Base-by-base conservation (phyloP, 2,797 vertebrate genomes). In the Pseudomugil tenellus region DNA sequence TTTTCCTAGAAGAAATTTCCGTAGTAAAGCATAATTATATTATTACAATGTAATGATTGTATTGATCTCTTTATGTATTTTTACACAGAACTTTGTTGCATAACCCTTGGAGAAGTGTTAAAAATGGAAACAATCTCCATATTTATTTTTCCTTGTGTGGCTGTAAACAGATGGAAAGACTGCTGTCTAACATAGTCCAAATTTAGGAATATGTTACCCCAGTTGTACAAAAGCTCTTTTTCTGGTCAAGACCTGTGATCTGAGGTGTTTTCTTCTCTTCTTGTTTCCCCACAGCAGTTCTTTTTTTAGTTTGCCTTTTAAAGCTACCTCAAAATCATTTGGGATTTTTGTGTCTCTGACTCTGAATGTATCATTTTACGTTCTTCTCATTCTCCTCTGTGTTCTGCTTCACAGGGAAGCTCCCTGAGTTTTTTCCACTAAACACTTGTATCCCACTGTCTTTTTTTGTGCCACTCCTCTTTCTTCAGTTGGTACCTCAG, bases 271-370 rank as follows among this genome's bases (percentile, higher is more conserved):
- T 81, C 66, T 6, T 2, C 70, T 41, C 74, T 70, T 73, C 80
- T 83, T 83, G 81, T 88, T 78, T 83, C 55, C 55, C 67, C 57
- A 63, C 80, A 87, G 84, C 80, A 63, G 62, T 83, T 75, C 63
- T 73, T 34, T n/a, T n/a, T n/a, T n/a, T n/a, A n/a, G n/a, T n/a
- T n/a, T n/a, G n/a, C n/a, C 70, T 73, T 75, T 68, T 76, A 79
- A 83, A 87, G 88, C 75, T 83, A 74, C 81, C 85, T 63, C 31
- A 46, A 79, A 87, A 86, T 90, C 84, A 72, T 84, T 83, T 57
- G 82, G 81, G 84, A 89, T 79, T 76, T 77, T 70, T 72, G 82
- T 81, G 79, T 85, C 70, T 67, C 60, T n/a, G 59, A 84, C 74
- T 72, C 70, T 55, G 81, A 85, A 76, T 83, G 64, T 88, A 84